Base-by-base conservation (phyloP, 2,113 vertebrate genomes). In the Triplophysa tibetana region DNA sequence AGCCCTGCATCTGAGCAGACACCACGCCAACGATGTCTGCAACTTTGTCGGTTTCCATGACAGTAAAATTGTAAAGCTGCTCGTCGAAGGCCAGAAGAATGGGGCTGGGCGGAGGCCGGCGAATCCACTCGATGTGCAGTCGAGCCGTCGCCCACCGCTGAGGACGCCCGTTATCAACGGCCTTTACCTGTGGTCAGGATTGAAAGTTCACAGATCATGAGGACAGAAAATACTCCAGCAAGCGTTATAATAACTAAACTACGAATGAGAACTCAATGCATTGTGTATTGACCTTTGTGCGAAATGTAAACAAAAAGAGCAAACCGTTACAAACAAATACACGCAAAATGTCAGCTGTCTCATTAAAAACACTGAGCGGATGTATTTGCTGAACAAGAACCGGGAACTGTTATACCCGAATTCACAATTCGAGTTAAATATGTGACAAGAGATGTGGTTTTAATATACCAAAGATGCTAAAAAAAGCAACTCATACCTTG, bases 51-150 rank as follows among this genome's bases (percentile, higher is more conserved):
- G 93, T 96, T 85, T 99, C 98, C 96, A 98, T 97, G 86, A 98
- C 50, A 0, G 97, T 98, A 90, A 99, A 99, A 86, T 98, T 99
- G 90, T 98, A 98, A 85, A 96, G 95, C 0, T 92, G 92, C 24
- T 99, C 96, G 2, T 98, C 96, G 0, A 99, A 99, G 17, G 92
- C 90, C 80, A 98, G 86, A 0, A 94, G 93, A 8, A 85, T 0
- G 0, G 91, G 73, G 0, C 92, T 94, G 2, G 95, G 90, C 0
- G 84, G 79, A 0, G 96, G 95, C 19, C 94, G 96, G 62, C 93
- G 95, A 61, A 98, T 95, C 97, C 97, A 99, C 83, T 99, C 97
- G 0, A 99, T 98, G 64, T 99, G 98, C 26, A 99, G 93, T 14
- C 97, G 95, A 0, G 96, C 96, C 0, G 95, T 96, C 6, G 96